Base-by-base conservation (phyloP, 2,797 vertebrate species). In the Poeciliopsis presidionis region DNA sequence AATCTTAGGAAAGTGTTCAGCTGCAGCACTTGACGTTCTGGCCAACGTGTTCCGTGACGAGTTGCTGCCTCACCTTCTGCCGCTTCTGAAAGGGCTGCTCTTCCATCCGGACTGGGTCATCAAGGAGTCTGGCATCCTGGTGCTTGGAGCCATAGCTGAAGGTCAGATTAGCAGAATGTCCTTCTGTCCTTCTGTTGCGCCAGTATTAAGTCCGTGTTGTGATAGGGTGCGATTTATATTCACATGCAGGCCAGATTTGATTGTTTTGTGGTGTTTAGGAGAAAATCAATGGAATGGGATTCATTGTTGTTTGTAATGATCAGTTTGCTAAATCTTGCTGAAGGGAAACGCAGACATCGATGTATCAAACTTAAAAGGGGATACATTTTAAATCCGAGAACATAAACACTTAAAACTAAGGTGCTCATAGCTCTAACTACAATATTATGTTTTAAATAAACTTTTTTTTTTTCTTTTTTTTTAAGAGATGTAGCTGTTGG, bases 21-120 rank as follows among this genome's bases (percentile, higher is more conserved):
- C 98, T 0, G 98, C 97, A 0, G 97, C 98, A 0, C 93, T 99
- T 41, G 98, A 99, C 0, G 97, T 99, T 7, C 90, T 99, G 72
- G 97, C 98, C 28, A 99, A 98, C 0, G 97, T 99, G 18, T 99
- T 99, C 87, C 96, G 97, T 2, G 97, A 99, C 0, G 98, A 99
- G 0, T 93, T 99, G 57, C 95, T 99, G n/a, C 97, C 97, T 0
- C 97, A 98, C 81, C 94, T 99, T 5, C 95, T 99, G 16, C 97
- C 97, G 0, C 95, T 99, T 76, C 96, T 99, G 22, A 99, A 99
- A 87, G 97, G 95, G 43, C 94, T 99, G 28, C 96, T 99, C 16
- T 99, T 99, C 90, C 97, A 98, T 88, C 97, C 96, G 0, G 98
- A 99, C 90, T 99, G 98, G 98, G 97, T 99, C 55, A 92, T 98